Conservation (phyloP, 2,797 vertebrate species). For the Sebastes kiyomatsui region DNA sequence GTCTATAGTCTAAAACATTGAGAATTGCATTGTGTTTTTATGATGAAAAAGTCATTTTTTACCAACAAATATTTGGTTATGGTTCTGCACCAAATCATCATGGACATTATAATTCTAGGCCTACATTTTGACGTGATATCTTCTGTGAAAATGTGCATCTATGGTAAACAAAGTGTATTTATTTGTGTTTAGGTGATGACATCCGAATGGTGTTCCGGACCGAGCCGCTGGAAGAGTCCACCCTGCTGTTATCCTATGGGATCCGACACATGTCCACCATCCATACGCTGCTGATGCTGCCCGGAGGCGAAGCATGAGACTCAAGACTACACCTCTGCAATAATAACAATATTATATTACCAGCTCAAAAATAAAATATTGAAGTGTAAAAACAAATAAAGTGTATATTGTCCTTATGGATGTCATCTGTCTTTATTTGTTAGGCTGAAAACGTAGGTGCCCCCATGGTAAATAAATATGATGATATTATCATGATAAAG, state of each 20-base stretch:
- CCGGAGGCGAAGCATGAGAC: conserved; percentile 27
- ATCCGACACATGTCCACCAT: conserved; percentile 51
- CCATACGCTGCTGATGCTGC: conserved; percentile 47
- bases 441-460: background rate
- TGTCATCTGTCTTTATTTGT: background rate
- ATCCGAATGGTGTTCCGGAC: conserved; percentile 41
- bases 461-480: background rate
- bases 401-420: background rate
- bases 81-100: no score
- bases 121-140: no score
- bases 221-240: background rate
- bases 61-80: no score
- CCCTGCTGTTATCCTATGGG: background rate
- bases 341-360: background rate
- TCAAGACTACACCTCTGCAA: background rate
- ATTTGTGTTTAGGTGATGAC: background rate
- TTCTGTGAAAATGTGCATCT: background rate
- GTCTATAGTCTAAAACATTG: no score
- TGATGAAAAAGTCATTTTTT: no score
- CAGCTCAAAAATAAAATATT: background rate
- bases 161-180: background rate
- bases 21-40: no score
- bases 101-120: rapidly evolving
- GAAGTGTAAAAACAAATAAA: background rate
- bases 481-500: no score